Conservation (phyloP, 2,797 vertebrate genomes). For the Sebastes elongatus region DNA sequence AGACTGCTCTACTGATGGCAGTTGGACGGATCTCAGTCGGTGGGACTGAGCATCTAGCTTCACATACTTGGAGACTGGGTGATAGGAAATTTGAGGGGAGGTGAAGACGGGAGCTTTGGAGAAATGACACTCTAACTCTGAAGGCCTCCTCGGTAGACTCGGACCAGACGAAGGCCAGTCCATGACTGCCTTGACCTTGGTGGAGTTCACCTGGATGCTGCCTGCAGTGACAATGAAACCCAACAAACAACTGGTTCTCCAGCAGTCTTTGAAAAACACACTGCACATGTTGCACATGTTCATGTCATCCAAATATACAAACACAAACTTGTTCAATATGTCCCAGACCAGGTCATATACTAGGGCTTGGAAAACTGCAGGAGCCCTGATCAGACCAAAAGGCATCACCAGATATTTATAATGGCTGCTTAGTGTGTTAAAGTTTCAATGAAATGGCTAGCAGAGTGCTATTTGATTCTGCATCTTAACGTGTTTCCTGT, state of each 20-base stretch:
- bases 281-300: not conserved
- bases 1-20: not conserved
- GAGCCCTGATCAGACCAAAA: not conserved
- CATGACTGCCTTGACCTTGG: not conserved
- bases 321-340: not conserved
- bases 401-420: not conserved
- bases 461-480: not conserved
- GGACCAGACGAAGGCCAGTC: not conserved
- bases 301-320: not conserved
- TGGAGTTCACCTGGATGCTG: not conserved
- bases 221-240: not conserved
- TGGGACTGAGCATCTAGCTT: not conserved
- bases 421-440: not conserved
- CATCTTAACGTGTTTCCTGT: not conserved
- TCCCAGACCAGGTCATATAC: not conserved
- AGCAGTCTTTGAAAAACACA: not conserved
- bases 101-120: not conserved
- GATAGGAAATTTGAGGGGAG: not conserved
- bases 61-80: not conserved
- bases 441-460: not conserved
- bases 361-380: not conserved
- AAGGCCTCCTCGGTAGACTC: not conserved
- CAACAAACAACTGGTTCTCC: not conserved
- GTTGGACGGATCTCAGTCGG: not conserved
- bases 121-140: not conserved